Conservation (phyloP, 2,888 invertebrate species). For the Osmoderma eremita region DNA sequence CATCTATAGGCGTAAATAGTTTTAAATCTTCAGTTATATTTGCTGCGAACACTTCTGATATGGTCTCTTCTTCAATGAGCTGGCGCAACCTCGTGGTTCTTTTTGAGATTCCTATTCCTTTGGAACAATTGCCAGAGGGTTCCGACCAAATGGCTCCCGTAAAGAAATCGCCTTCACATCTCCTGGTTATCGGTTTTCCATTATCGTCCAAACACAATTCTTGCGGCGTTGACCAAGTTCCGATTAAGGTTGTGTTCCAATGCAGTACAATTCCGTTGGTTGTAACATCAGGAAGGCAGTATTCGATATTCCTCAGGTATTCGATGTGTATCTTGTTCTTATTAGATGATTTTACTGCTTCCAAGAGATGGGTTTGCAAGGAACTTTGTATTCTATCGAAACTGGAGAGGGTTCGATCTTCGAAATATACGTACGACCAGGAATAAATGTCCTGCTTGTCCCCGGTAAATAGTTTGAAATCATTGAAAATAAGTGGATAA, state of each 20-base stretch:
- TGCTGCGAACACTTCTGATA: conserved; percentile 9
- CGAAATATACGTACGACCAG: not conserved
- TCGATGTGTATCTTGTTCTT: not conserved
- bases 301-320: conserved; percentile 19
- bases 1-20: conserved; percentile 22
- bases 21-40: not conserved
- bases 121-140: conserved; percentile 8
- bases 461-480: not conserved
- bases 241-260: conserved; percentile 13
- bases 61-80: not conserved
- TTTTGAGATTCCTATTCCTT: not conserved
- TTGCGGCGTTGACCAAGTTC: conserved; percentile 1
- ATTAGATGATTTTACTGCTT: not conserved
- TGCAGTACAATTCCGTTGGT: not conserved
- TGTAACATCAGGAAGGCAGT: conserved; percentile 12
- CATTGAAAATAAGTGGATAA: not conserved
- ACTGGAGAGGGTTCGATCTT: not conserved
- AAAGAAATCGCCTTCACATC: conserved; percentile 31
- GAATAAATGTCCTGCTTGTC: not conserved
- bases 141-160: conserved; percentile 25
- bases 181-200: conserved; percentile 21
- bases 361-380: not conserved
- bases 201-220: conserved; percentile 17
- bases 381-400: not conserved
- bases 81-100: conserved; percentile 5